phyloP scores from a whole-genome alignment of 2,113 vertebrate species.

The Strix aluco region DNA sequence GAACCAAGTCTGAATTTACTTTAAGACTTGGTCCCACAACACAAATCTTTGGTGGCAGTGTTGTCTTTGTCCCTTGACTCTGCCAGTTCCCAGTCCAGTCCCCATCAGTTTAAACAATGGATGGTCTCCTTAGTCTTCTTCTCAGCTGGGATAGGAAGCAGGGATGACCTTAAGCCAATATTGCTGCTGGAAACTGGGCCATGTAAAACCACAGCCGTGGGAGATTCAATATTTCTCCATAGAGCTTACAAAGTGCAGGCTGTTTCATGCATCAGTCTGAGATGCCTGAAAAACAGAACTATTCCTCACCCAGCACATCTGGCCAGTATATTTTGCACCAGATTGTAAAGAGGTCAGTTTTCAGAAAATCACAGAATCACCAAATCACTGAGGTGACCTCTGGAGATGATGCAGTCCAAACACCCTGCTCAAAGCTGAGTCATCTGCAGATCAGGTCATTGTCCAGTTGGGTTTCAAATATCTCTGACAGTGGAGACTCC shows the following conservation, averaged over 20 bases:
- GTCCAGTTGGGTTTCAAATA: not conserved
- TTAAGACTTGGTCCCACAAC: not conserved
- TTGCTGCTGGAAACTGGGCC: not conserved
- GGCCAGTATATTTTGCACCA: not conserved
- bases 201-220: not conserved
- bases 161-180: not conserved
- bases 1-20: not conserved
- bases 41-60: not conserved
- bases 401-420: not conserved
- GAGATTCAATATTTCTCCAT: not conserved
- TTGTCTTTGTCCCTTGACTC: not conserved
- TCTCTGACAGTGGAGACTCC: not conserved
- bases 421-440: accelerated
- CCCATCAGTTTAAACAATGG: not conserved
- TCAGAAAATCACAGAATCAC: not conserved
- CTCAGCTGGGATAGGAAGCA: not conserved
- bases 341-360: not conserved
- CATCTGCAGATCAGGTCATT: not conserved
- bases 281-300: not conserved
- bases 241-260: not conserved
- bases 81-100: not conserved
- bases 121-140: not conserved
- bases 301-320: not conserved
- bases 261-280: not conserved
- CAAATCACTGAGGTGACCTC: not conserved